Conservation (phyloP, 2,797 vertebrate genomes). For the Enteromius unitaeniatus region DNA sequence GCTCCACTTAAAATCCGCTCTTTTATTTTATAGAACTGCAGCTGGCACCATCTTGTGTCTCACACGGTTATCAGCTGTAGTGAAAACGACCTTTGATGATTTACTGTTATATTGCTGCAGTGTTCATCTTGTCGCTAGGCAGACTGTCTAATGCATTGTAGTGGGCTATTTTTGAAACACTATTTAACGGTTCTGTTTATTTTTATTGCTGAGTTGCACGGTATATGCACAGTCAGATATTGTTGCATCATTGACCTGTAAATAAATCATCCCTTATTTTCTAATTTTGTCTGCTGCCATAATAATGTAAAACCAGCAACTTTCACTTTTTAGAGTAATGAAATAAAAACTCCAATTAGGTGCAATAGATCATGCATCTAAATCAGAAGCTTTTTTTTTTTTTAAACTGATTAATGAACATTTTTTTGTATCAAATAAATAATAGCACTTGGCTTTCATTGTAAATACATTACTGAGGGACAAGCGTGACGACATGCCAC, state of each 20-base stretch:
- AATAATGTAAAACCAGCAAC: not conserved
- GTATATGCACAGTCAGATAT: not conserved
- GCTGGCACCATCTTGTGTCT: slow-evolving; percentile 8
- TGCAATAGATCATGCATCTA: not conserved
- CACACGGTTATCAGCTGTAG: not conserved
- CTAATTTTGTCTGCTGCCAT: not conserved
- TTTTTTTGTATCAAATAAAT: not conserved
- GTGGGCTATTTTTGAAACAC: not conserved
- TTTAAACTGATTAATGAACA: not conserved
- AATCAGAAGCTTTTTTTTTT: no score
- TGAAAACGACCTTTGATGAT: not conserved
- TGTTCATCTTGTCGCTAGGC: not conserved
- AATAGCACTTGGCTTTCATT: not conserved
- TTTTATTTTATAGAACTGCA: not conserved
- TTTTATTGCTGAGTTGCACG: not conserved
- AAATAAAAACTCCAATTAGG: not conserved
- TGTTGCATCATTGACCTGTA: not conserved
- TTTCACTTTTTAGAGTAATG: not conserved
- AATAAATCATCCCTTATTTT: not conserved
- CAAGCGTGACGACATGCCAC: no score
- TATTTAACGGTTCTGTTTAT: not conserved
- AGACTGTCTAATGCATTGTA: not conserved
- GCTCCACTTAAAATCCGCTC: not conserved
- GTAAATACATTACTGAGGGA: not conserved
- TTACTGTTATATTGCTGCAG: not conserved